phyloP scores from a whole-genome alignment of 2,113 vertebrate genomes.

The Varanus komodoensis region DNA sequence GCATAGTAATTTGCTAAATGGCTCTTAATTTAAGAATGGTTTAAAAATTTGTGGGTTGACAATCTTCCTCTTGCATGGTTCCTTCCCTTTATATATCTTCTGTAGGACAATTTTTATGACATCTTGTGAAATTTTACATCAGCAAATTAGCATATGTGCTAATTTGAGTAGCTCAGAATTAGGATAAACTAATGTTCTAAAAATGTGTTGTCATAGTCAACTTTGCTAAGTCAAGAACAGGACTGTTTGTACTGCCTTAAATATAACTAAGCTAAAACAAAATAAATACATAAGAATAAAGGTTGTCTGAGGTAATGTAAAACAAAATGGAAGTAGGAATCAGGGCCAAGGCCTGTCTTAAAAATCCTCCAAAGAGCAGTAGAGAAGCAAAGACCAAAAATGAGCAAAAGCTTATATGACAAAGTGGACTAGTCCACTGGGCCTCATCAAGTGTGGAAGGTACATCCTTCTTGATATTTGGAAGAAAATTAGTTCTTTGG shows the following conservation, averaged over 20 bases:
- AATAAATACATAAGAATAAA: not conserved
- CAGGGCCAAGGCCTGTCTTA: too few species aligned
- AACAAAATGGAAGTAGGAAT: not conserved
- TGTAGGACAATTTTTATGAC: not conserved
- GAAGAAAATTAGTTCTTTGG: not conserved
- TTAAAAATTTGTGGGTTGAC: not conserved
- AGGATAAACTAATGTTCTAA: slow-evolving; percentile 7
- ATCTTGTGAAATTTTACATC: slow-evolving; percentile 20
- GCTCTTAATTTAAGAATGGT: not conserved
- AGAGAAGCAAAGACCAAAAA: not conserved
- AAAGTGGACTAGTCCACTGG: not conserved
- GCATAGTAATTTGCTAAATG: not conserved
- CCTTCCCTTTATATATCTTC: not conserved
- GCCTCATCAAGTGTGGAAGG: not conserved
- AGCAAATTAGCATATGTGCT: slow-evolving; percentile 19
- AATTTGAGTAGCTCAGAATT: slow-evolving; percentile 14
- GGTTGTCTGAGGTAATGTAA: not conserved
- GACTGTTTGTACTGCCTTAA: not conserved
- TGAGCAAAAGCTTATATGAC: not conserved
- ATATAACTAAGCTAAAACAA: not conserved
- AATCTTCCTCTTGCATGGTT: not conserved
- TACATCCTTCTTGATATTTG: not conserved
- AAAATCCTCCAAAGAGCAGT: not conserved
- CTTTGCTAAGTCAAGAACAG: not conserved
- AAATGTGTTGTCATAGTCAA: not conserved